Evolutionary conservation across 2,888 invertebrate species (phyloP), one percentile per base, ranked within the genome.

Genomic region (Clitarchus hookeri): DNA sequence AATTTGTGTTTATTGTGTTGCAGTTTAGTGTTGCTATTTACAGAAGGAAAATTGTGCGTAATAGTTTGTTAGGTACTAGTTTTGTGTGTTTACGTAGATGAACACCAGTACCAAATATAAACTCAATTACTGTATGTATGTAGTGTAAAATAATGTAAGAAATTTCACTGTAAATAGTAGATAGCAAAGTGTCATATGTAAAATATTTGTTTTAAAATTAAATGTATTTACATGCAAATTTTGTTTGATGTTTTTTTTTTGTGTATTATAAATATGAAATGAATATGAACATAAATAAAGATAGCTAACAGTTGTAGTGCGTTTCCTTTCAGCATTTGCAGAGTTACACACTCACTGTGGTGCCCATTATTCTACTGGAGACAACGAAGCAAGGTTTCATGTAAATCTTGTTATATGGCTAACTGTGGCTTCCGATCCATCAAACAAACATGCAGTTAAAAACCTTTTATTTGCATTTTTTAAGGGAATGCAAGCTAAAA

Each of bases 141-240:
- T 23, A 65, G 16, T n/a, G 65, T 65, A 65, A 65, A n/a, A 65
- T 65, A 65, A 16, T 65, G 65, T 65, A 65, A 8, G 19, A 65
- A 65, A 65, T 65, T 65, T 16, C 65, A 23, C 65, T 65, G 65
- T 65, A 65, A 65, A 65, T 65, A 36, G 2, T 36, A 65, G 65
- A 65, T 65, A 13, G 48, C 48, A 65, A 65, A 65, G 65, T 65
- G 65, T 65, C 65, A 16, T 65, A 65, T 65, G 65, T 65, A 65
- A 65, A 65, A 65, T 65, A 65, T 65, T 65, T 65, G 65, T 65
- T 65, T 65, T 65, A 65, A 65, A 65, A 65, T 65, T 65, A 23
- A 65, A 65, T 65, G 65, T 65, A 65, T 65, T 65, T 65, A 65
- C 65, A 65, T 65, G 65, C 65, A 65, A 23, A 8, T 23, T 65